Conservation (phyloP, 2,113 vertebrate genomes). For the Spermophilus dauricus region DNA sequence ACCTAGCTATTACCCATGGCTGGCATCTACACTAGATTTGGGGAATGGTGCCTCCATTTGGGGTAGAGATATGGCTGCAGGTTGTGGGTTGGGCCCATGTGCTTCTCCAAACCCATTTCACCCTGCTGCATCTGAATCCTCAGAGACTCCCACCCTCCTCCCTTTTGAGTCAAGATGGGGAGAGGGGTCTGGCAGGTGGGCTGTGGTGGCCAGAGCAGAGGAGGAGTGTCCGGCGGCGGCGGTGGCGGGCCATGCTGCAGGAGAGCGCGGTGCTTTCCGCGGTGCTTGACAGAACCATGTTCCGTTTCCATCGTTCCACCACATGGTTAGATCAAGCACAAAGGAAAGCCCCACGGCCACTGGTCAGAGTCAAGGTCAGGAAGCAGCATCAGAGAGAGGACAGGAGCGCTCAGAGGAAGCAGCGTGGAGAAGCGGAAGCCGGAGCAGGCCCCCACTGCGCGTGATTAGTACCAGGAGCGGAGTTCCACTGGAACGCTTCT, state of each 20-base stretch:
- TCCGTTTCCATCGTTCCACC: constrained; percentile 98
- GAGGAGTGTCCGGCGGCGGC: constrained; percentile 88
- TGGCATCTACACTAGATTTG: neutral
- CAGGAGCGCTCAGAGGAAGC: constrained; percentile 94
- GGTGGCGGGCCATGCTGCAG: constrained; percentile 93
- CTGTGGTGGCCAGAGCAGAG: constrained; percentile 89
- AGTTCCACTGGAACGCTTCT: constrained; percentile 52
- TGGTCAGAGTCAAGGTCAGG: constrained; percentile 93
- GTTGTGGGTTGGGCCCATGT: neutral
- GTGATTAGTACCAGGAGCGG: constrained; percentile 85
- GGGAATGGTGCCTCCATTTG: neutral
- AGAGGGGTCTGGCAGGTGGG: constrained; percentile 71
- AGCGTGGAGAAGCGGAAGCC: constrained; percentile 91
- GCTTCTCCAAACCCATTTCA: neutral
- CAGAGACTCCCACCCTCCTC: neutral
- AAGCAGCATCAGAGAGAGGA: constrained; percentile 91
- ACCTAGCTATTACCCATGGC: neutral
- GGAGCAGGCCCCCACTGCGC: constrained; percentile 88
- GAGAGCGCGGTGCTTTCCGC: constrained; percentile 98
- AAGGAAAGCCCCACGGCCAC: constrained; percentile 98
- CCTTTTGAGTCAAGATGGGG: constrained; percentile 20
- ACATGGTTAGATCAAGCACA: constrained; percentile 99
- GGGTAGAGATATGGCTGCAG: neutral
- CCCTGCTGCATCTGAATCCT: neutral
- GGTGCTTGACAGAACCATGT: constrained; percentile 99